These are phyloP conservation scores for Pogonognathellus flavescens DNA, from an alignment of 1,140 invertebrate genomes.

Conservation along the genomic window DNA sequence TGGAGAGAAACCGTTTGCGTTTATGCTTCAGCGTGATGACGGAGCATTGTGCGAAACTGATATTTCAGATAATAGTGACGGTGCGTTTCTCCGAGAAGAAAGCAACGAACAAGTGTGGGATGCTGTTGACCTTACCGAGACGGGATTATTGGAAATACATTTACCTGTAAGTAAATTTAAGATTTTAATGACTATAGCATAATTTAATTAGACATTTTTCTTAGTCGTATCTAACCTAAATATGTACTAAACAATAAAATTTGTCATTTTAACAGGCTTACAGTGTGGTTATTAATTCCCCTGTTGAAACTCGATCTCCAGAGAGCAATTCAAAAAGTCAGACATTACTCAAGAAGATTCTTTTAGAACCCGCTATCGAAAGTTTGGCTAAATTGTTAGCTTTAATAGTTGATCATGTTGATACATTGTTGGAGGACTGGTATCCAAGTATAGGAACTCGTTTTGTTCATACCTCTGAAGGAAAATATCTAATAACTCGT, in stretches of 20 bases:
- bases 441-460: conserved; percentile 94
- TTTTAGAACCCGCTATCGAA: conserved; percentile 81
- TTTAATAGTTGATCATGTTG: conserved; percentile 95
- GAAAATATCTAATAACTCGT: conserved; percentile 94
- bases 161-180: conserved; percentile 76
- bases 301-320: conserved; percentile 59
- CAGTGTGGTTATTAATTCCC: conserved; percentile 77
- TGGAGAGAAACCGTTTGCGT: conserved; percentile 65
- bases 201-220: too few species aligned
- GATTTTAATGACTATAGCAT: too few species aligned
- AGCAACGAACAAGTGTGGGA: conserved; percentile 83
- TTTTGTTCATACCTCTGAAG: conserved; percentile 97
- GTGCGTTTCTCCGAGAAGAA: conserved; percentile 37
- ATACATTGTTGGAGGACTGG: conserved; percentile 97
- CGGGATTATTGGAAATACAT: conserved; percentile 89
- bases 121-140: conserved; percentile 84
- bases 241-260: not conserved
- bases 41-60: conserved; percentile 68
- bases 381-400: conserved; percentile 88
- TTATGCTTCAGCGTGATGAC: conserved; percentile 66
- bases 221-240: too few species aligned
- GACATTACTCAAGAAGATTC: conserved; percentile 72
- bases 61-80: conserved; percentile 66
- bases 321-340: conserved; percentile 8
- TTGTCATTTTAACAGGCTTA: conserved; percentile 69